Conservation (phyloP, 2,888 invertebrate species). For the Mesorhabditis sp. region DNA sequence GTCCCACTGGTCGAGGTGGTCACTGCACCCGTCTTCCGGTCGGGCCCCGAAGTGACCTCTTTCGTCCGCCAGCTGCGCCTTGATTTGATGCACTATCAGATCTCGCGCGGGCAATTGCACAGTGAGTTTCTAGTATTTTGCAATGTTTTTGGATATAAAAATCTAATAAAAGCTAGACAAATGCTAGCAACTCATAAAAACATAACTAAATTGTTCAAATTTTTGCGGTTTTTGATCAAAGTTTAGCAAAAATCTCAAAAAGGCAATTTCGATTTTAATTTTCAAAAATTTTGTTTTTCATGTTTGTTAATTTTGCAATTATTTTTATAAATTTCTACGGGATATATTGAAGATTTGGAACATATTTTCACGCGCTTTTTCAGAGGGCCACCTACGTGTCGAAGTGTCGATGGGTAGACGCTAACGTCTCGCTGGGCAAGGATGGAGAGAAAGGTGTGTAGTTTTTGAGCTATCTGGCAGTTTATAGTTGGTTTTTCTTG, state of each 20-base stretch:
- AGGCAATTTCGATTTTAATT: too few species aligned
- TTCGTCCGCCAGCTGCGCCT: constrained; percentile 81
- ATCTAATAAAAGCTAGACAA: constrained; percentile 9
- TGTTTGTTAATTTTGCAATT: constrained; percentile 7
- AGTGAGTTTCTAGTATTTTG: constrained; percentile 65
- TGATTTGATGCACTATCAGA: constrained; percentile 74
- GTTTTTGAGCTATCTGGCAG: too few species aligned
- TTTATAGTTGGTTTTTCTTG: too few species aligned
- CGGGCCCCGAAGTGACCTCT: constrained; percentile 87
- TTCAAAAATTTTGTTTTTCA: background rate
- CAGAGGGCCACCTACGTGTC: constrained; percentile 85
- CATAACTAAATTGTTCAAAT: too few species aligned
- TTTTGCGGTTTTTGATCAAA: too few species aligned
- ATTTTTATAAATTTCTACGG: background rate
- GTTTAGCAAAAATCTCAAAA: too few species aligned
- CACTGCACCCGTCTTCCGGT: constrained; percentile 83
- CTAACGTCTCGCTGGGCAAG: constrained; percentile 81
- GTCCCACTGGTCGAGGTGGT: constrained; percentile 82
- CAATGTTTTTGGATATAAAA: too few species aligned
- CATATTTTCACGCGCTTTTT: constrained; percentile 8
- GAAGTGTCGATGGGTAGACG: too few species aligned
- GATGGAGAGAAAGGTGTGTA: constrained; percentile 62
- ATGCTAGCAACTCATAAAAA: too few species aligned
- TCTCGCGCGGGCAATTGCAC: constrained; percentile 92
- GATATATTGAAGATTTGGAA: background rate